Percentiles rank a stretch among this genome's conserved stretches.
phyloP scores from a whole-genome alignment of 23 tunicate genomes.

The Oikopleura dioica region DNA sequence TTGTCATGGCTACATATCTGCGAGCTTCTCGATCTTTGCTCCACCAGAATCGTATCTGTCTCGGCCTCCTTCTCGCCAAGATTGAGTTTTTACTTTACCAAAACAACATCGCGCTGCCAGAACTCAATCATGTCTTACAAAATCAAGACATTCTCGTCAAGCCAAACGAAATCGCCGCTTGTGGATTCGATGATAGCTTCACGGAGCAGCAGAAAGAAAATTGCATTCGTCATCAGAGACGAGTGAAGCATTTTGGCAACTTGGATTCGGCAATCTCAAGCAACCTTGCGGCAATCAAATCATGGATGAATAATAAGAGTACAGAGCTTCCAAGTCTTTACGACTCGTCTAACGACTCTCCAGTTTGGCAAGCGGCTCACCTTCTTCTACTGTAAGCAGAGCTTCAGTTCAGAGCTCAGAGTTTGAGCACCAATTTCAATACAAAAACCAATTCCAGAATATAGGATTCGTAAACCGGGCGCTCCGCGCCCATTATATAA shows the following conservation, averaged over 20 bases:
- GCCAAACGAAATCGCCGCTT: conserved; percentile 16
- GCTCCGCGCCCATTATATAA: no score
- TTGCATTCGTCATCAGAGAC: background rate
- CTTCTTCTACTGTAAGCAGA: no score
- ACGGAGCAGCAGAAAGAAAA: background rate
- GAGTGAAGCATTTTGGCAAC: background rate
- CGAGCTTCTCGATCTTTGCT: conserved; percentile 71
- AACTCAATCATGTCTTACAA: conserved; percentile 41
- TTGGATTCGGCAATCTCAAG: background rate
- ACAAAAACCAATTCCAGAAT: no score
- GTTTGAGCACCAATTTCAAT: no score
- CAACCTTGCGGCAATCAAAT: background rate
- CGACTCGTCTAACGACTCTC: background rate
- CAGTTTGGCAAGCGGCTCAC: background rate
- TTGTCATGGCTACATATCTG: conserved; percentile 29
- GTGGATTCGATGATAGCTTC: conserved; percentile 5
- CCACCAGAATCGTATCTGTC: conserved; percentile 58
- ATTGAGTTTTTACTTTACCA: conserved; percentile 40
- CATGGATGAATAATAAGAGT: background rate
- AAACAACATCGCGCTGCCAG: conserved; percentile 32
- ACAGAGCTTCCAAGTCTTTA: background rate
- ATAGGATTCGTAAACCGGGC: no score
- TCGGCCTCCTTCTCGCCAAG: conserved; percentile 41
- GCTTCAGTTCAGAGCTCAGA: no score
- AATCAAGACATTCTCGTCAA: conserved; percentile 46